Base-by-base conservation (phyloP, 2,888 invertebrate genomes). In the Notodonta dromedarius region DNA sequence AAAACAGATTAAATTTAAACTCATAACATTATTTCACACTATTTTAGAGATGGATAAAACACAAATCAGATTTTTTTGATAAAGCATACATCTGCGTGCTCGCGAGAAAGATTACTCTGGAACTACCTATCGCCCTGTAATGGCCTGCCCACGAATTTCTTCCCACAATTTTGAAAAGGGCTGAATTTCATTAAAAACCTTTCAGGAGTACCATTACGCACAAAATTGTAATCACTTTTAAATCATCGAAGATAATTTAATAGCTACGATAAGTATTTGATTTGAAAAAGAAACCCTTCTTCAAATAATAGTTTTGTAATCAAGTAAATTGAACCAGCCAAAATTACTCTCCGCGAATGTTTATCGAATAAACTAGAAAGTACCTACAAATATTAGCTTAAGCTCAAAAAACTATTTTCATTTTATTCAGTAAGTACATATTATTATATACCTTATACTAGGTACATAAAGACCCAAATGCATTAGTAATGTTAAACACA, bases 1-100 rank as follows among this genome's bases (percentile, higher is more conserved):
- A 57, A 63, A 72, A 55, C 54, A 65, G 56, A 55, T 55, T 61
- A 51, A 46, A 52, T 56, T 52, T 24, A 59, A 62, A 24, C 69
- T 61, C n/a, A 55, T 44, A 46, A 53, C 57, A 61, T 60, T 56
- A 35, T 67, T 58, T 59, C 16, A 12, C 61, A 58, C 44, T 51
- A 2, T 39, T 39, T 39, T 39, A 5, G n/a, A 24, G 12, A 13
- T 13, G 35, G 13, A 53, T 12, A 35, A 5, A 35, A 35, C 5
- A 35, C n/a, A n/a, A n/a, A n/a, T n/a, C n/a, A n/a, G n/a, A n/a
- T 24, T 24, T 52, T 52, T 52, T 12, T 12, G n/a, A n/a, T n/a
- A n/a, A 8, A 53, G 39, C 2, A 54, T 40, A 39, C 39, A 24
- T 16, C 42, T 44, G 44, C 42, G 12, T 24, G 12, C 12, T 56